A percentile compares a stretch with the other conserved stretches of the same genome.
phyloP scores from a whole-genome alignment of 2,797 vertebrate genomes.

The Phoeniculus purpureus region DNA sequence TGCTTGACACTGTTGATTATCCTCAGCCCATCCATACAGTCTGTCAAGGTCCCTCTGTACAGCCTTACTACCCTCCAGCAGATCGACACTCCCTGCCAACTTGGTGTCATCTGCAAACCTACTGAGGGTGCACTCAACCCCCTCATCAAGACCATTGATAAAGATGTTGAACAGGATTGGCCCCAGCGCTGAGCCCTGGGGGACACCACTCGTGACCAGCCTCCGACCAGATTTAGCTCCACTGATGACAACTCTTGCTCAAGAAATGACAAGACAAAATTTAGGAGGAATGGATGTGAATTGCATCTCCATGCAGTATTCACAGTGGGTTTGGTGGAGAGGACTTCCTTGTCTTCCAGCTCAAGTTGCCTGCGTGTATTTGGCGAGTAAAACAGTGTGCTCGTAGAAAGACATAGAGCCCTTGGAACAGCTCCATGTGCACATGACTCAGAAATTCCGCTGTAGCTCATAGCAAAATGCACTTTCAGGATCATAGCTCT shows the following conservation, averaged over 20 bases:
- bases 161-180: too few relatives aligned
- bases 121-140: too few relatives aligned
- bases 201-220: too few relatives aligned
- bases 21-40: too few relatives aligned
- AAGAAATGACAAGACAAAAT: not conserved
- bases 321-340: not conserved
- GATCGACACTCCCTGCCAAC: too few relatives aligned
- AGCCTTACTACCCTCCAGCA: too few relatives aligned
- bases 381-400: not conserved
- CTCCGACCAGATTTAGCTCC: too few relatives aligned
- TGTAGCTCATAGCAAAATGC: not conserved
- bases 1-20: too few relatives aligned
- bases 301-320: not conserved
- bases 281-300: not conserved
- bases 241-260: not conserved
- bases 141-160: too few relatives aligned
- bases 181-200: too few relatives aligned
- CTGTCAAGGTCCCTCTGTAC: too few relatives aligned
- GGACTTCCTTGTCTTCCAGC: not conserved
- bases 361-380: not conserved
- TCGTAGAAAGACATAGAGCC: not conserved
- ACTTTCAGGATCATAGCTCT: constrained; percentile 14
- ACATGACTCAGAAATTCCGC: not conserved
- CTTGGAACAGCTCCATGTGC: not conserved
- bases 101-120: too few relatives aligned